Evolutionary conservation across 1,140 invertebrate genomes (phyloP), one percentile per base, ranked within the genome.

Genomic region (Potamilus streckersoni): DNA sequence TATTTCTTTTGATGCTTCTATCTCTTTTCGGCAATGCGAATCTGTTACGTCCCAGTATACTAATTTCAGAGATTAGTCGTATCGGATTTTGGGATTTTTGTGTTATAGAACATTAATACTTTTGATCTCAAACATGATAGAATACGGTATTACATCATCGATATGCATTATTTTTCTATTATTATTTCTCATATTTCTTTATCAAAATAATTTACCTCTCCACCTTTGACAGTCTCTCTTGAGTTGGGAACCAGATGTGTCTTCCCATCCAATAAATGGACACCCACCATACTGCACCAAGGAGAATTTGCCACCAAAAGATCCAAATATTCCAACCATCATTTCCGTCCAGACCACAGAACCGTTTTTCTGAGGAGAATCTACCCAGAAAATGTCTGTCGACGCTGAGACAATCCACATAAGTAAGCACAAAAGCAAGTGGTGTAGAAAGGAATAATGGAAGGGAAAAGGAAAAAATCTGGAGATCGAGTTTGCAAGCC

Each of bases 211-310:
- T 65, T 65, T 49, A 76, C 74, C 74, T 76, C 57, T 76, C 74
- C 14, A 55, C 38, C 55, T 70, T 76, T 38, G 74, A 68, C 17
- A 76, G n/a, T 70, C 74, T 14, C 71, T 76, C 74, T n/a, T 70
- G 64, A 27, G 63, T 59, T 23, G 74, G 74, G 27, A 38, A 71
- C 55, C 69, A 76, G 55, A 76, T 76, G 23, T 76, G 74, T 57
- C 67, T 49, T 38, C 74, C 64, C 12, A 76, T 17, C 74, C 74
- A 76, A 62, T 76, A 76, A 23, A 76, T 16, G 13, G 74, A 76
- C 4, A 65, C 57, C 59, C 67, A 70, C 13, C 64, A 68, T 3
- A 71, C 14, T 4, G 31, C 31, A 1, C 74, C 74, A 58, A 4
- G 23, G 12, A 76, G 14, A 16, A 58, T 70, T 14, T 63, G 38